Evolutionary conservation across 2,888 invertebrate genomes (phyloP), one percentile per base, ranked within the genome.

Genomic region (Trissolcus brochymenae): DNA sequence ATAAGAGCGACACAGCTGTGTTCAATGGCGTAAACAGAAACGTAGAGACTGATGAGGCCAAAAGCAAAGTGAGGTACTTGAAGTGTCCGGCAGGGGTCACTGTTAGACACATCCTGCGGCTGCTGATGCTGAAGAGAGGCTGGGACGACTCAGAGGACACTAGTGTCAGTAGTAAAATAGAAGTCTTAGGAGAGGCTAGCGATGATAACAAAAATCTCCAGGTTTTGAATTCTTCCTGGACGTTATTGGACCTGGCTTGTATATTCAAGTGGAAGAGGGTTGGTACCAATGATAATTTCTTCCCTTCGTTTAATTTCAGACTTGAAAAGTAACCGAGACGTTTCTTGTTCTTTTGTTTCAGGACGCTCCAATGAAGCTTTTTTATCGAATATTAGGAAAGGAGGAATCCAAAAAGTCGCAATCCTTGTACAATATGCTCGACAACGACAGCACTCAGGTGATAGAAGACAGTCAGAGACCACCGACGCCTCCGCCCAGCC

Each of bases 221-320:
- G 53, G 13, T 71, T 0, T 81, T 87, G 21, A 81, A 86, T 59
- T 81, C 81, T 0, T 84, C 84, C 0, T 87, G 87, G 87, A 97
- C 97, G 6, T 91, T 98, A 68, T 94, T 98, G 93, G 98, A 98
- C 87, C 93, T 98, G 62, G 97, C 97, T 1, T 98, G 97, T 87
- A 98, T 98, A 83, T 98, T 97, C 88, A 94, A 95, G 67, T 98
- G 98, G 98, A 95, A 96, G 88, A 92, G 95, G 91, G 95, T 95
- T 90, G 92, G 16, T 35, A 35, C 35, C 35, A 2, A 35, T 2
- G 11, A 6, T 25, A 4, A 25, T 6, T 25, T 25, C 4, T 25
- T 25, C 4, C 25, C 25, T 25, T 25, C 6, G 4, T 25, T 25
- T 25, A 25, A n/a, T 25, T 25, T 25, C 25, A 25, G 25, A 25